phyloP scores from a whole-genome alignment of 2,113 vertebrate species.

The Antennarius striatus region DNA sequence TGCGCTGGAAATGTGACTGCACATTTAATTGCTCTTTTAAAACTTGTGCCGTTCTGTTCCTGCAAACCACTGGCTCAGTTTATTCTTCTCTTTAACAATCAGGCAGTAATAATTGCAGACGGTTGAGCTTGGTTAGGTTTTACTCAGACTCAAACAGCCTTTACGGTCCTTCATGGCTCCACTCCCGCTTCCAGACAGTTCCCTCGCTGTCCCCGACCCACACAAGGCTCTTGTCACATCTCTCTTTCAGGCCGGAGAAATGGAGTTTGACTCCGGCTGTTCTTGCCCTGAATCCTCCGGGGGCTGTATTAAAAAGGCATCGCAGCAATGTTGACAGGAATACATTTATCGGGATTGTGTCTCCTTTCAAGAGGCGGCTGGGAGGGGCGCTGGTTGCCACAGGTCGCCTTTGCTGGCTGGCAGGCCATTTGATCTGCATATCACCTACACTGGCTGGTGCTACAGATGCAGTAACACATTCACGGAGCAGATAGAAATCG shows the following conservation, averaged over 20 bases:
- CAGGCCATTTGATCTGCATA: slow-evolving; percentile 67
- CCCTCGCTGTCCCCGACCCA: slow-evolving; percentile 58
- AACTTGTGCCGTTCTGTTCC: slow-evolving; percentile 10
- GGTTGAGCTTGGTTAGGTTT: not conserved
- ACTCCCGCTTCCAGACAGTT: slow-evolving; percentile 19
- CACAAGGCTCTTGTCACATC: slow-evolving; percentile 66
- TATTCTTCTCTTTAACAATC: slow-evolving; percentile 14
- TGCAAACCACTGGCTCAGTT: slow-evolving; percentile 18
- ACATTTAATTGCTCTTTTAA: slow-evolving; percentile 36
- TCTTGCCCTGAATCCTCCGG: slow-evolving; percentile 69
- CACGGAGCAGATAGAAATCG: slow-evolving; percentile 2
- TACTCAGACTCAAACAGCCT: slow-evolving; percentile 22
- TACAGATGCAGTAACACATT: slow-evolving; percentile 21
- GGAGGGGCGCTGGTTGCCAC: slow-evolving; percentile 66
- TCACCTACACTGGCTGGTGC: slow-evolving; percentile 53
- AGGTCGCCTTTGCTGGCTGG: slow-evolving; percentile 60
- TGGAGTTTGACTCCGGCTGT: slow-evolving; percentile 77
- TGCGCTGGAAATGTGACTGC: slow-evolving; percentile 21
- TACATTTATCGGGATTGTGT: slow-evolving; percentile 81
- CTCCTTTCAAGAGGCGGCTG: slow-evolving; percentile 77
- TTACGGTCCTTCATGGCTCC: slow-evolving; percentile 5
- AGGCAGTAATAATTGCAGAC: slow-evolving; percentile 15
- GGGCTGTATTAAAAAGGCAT: slow-evolving; percentile 80
- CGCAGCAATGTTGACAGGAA: slow-evolving; percentile 80
- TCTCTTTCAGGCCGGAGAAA: slow-evolving; percentile 66